A percentile compares a stretch with the other conserved stretches of the same genome.
phyloP scores from a whole-genome alignment of 2,888 invertebrate genomes.

The Conomelus anceps region DNA sequence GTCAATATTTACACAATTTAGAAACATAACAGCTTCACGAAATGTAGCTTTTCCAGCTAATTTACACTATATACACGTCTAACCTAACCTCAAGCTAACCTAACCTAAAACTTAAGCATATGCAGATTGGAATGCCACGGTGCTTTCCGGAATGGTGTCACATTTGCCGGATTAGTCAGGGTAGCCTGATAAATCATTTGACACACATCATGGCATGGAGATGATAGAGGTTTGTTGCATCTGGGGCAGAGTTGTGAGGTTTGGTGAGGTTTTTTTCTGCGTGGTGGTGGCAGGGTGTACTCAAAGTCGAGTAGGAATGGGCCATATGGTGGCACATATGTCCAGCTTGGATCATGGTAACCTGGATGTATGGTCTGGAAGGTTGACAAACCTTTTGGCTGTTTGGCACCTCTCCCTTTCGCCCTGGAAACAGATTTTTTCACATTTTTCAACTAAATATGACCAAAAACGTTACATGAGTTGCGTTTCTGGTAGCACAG shows the following conservation, averaged over 20 bases:
- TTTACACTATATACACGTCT: no score
- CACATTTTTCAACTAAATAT: no score
- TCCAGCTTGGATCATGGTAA: conserved; percentile 14
- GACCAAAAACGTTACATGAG: no score
- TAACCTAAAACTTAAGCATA: conserved; percentile 41
- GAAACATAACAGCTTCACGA: no score
- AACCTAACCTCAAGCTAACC: no score
- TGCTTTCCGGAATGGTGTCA: conserved; percentile 43
- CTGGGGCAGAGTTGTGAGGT: not conserved
- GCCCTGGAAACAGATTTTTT: conserved; percentile 11
- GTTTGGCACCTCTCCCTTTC: conserved; percentile 24
- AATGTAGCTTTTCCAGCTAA: no score
- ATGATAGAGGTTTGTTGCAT: conserved; percentile 10
- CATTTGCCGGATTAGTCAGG: conserved; percentile 4
- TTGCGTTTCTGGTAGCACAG: no score
- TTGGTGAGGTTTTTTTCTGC: conserved; percentile 20
- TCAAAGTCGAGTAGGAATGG: conserved; percentile 23
- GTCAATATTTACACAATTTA: no score
- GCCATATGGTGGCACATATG: conserved; percentile 21
- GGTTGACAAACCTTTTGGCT: conserved; percentile 17
- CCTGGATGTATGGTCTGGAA: not conserved
- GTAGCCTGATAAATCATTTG: not conserved
- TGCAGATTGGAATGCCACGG: conserved; percentile 46
- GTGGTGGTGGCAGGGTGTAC: conserved; percentile 23
- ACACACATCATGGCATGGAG: conserved; percentile 9